These are phyloP conservation scores for Amblyjoppa proteus DNA, from an alignment of 2,888 invertebrate genomes.

Conservation along the genomic window DNA sequence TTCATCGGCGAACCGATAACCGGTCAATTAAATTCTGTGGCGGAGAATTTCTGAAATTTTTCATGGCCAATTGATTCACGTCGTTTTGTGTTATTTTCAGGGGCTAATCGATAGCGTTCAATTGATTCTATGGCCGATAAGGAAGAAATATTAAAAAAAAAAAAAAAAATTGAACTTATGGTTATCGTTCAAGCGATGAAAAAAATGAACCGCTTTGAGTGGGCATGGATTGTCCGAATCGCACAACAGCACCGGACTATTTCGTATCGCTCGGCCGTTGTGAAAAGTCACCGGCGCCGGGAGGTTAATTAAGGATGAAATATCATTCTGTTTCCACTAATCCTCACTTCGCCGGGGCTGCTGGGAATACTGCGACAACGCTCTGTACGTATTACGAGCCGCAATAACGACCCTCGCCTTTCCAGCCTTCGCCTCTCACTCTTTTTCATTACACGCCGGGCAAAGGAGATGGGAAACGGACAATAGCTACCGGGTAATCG, in stretches of 20 bases:
- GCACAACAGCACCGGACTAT: conserved; percentile 5
- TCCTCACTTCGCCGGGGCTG: conserved; percentile 28
- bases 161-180: background rate
- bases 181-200: no score
- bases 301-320: conserved; percentile 49
- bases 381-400: background rate
- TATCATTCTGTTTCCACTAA: conserved; percentile 49
- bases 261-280: conserved; percentile 27
- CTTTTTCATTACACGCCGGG: conserved; percentile 43
- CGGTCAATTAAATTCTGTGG: no score
- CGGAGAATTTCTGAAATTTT: no score
- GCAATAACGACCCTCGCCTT: conserved; percentile 12
- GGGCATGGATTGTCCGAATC: background rate
- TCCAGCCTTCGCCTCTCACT: conserved; percentile 19
- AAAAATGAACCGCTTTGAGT: no score
- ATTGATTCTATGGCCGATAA: no score
- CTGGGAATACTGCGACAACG: conserved; percentile 24
- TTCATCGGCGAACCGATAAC: no score
- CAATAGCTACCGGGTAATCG: conserved; percentile 51
- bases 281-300: conserved; percentile 12
- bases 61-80: no score
- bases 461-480: conserved; percentile 42
- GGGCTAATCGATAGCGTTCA: no score
- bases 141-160: no score
- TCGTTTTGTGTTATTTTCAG: no score